A percentile compares a stretch with the other conserved stretches of the same genome.
Evolutionary conservation across 2,797 vertebrate species (phyloP).

Genomic region (Holocentrus rufus): DNA sequence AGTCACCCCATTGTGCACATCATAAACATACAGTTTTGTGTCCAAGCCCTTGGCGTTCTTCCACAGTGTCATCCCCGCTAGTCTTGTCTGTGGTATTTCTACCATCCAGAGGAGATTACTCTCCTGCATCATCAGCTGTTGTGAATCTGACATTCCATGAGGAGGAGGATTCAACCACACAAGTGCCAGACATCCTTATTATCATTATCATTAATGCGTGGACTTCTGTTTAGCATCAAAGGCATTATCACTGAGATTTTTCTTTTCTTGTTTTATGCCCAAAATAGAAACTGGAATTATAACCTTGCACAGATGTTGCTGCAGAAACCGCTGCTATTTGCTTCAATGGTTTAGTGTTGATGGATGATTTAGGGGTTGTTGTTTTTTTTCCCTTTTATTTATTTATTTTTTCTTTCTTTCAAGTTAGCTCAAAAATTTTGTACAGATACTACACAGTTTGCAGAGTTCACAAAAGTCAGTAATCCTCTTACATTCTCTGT

Average conservation of each 20-base stretch:
- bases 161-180: neutral
- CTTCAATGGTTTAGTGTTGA: neutral
- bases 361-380: no score
- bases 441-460: neutral
- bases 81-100: constrained; percentile 43
- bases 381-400: neutral
- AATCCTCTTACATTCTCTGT: neutral
- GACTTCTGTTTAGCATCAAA: no score
- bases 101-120: constrained; percentile 47
- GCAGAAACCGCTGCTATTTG: neutral
- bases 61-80: constrained; percentile 29
- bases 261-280: neutral
- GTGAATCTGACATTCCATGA: constrained; percentile 17
- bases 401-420: neutral
- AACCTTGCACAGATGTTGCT: neutral
- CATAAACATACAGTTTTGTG: constrained; percentile 37
- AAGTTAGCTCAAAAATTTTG: neutral
- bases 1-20: constrained; percentile 29
- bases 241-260: no score
- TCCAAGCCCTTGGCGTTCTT: constrained; percentile 25
- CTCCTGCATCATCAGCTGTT: constrained; percentile 51
- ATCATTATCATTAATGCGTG: no score
- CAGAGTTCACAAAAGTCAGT: neutral
- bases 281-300: neutral
- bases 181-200: neutral